Percentiles rank a stretch among this genome's conserved stretches.
Evolutionary conservation across 2,797 vertebrate genomes (phyloP).

Genomic region (Clarias fuscus): DNA sequence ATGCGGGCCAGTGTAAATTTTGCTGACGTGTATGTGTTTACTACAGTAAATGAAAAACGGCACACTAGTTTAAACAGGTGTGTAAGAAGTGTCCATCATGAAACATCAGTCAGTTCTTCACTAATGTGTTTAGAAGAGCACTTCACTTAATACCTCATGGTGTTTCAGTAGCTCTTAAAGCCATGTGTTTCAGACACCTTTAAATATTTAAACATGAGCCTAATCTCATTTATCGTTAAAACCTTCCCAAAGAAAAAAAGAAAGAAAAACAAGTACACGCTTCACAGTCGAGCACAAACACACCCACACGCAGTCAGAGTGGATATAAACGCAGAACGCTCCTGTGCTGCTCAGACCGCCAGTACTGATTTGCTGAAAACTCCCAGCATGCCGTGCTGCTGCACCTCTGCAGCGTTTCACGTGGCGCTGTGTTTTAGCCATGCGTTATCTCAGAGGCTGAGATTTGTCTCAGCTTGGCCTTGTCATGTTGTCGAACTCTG

Average conservation of each 20-base stretch:
- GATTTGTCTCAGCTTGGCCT: not conserved
- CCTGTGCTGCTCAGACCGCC: not conserved
- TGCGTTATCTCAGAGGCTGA: not conserved
- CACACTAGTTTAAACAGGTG: not conserved
- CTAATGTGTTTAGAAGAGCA: not conserved
- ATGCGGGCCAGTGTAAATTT: not conserved
- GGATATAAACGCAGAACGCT: not conserved
- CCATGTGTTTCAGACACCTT: not conserved
- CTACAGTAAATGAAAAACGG: not conserved
- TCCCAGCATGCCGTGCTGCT: slow-evolving; percentile 8
- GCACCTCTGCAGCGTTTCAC: slow-evolving; percentile 5
- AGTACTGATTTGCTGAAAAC: slow-evolving; percentile 3
- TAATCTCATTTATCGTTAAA: not conserved
- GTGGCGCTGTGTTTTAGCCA: not conserved
- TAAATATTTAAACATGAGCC: not conserved
- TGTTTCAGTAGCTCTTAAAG: not conserved
- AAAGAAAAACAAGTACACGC: not conserved
- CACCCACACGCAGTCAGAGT: slow-evolving; percentile 4
- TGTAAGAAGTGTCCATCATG: not conserved
- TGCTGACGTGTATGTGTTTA: not conserved
- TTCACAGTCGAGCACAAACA: slow-evolving; percentile 2
- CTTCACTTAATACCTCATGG: not conserved
- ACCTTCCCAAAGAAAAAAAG: not conserved
- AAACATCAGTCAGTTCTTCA: not conserved
- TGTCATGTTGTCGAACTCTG: not conserved